Conservation (phyloP, 2,797 vertebrate species). For the Eulemur mongoz region DNA sequence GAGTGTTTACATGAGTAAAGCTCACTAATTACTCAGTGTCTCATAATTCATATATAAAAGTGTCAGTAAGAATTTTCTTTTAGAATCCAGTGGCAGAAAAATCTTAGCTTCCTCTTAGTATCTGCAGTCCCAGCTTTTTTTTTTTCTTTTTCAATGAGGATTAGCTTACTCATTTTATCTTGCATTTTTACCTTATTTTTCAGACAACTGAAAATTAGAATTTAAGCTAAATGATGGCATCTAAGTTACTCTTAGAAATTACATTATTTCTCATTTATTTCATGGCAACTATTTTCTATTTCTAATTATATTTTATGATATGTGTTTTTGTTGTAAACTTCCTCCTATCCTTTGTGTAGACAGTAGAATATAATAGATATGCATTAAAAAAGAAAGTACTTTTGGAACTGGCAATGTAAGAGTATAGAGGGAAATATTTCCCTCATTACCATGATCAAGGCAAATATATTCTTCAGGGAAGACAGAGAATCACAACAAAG, state of each 20-base stretch:
- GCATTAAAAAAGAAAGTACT: not conserved
- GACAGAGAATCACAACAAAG: not conserved
- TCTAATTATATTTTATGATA: constrained; percentile 21
- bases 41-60: not conserved
- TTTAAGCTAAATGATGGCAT: not conserved
- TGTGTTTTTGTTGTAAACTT: not conserved
- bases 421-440: not conserved
- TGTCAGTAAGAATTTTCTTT: not conserved
- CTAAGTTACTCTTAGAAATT: not conserved
- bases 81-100: not conserved
- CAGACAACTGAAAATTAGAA: not conserved
- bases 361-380: not conserved
- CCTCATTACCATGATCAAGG: not conserved
- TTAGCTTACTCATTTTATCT: not conserved
- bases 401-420: not conserved
- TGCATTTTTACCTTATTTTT: constrained; percentile 40
- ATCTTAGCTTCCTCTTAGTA: not conserved
- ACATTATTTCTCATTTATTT: not conserved
- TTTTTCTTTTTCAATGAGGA: not conserved
- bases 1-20: not conserved
- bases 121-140: not conserved
- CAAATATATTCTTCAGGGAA: not conserved
- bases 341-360: not conserved
- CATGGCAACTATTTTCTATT: not conserved
- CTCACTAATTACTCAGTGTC: not conserved